Base-by-base conservation (phyloP, 2,888 invertebrate species). In the Tetanocera ferruginea region DNA sequence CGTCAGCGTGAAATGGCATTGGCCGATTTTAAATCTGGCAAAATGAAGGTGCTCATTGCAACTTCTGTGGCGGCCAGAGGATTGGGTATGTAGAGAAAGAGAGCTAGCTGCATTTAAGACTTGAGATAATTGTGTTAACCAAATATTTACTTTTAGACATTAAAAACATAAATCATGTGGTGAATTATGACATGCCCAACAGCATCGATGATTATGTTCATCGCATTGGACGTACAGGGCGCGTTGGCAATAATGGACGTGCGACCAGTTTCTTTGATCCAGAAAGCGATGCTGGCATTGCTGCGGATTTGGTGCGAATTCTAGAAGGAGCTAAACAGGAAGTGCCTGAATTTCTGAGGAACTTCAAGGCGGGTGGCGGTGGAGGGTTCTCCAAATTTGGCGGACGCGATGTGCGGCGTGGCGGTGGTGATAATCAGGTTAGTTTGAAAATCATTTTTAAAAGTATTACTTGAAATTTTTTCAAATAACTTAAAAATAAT, bases 11-110 rank as follows among this genome's bases (percentile, higher is more conserved):
- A 99, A 90, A 96, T 97, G 84, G 98, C 99, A 11, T 91, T 99
- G 76, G 92, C 94, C 77, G 96, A 97, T 87, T 98, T 99, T 89
- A 95, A 94, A 86, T 91, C 89, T 19, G 97, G 97, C 0, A 90
- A 89, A 17, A 94, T 95, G 87, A 92, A 93, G 67, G 94, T 98
- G 55, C 91, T 99, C 0, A 97, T 99, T 0, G 98, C 98, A 0
- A 99, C 99, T 0, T 96, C 97, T 0, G 98, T 99, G 0, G 98
- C 98, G 0, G 96, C 98, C 0, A 91, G 99, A 76, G 99, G 99
- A 0, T 90, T 98, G 0, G 95, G 94, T 93, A 2, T 2, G 11
- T 37, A 31, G 25, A 25, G 14, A 6, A 49, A 19, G 17, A 52
- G n/a, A 52, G 19, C 8, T 2, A 17, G 49, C 8, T 34, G 43